Evolutionary conservation across 2,888 invertebrate genomes (phyloP).

Genomic region (Antheraea assamensis): DNA sequence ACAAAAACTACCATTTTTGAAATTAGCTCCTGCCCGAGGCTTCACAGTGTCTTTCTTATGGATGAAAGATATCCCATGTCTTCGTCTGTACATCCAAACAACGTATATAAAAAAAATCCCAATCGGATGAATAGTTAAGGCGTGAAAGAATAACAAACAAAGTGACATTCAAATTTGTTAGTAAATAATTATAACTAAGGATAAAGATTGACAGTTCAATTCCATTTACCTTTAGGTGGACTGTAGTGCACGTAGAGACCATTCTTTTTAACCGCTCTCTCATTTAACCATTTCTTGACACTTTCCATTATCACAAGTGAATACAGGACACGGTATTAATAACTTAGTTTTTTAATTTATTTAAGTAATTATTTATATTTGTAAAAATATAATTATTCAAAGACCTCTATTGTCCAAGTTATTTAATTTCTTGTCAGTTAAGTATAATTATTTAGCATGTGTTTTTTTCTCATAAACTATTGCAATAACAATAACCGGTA

Average conservation of each 20-base stretch:
- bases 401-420: background rate
- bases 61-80: too few relatives aligned
- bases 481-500: background rate
- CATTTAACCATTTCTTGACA: constrained; percentile 60
- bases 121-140: too few relatives aligned
- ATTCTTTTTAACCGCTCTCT: constrained; percentile 61
- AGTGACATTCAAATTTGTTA: too few relatives aligned
- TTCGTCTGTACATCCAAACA: too few relatives aligned
- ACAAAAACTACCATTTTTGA: too few relatives aligned
- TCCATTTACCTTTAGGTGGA: constrained; percentile 83
- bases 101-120: too few relatives aligned
- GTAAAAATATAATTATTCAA: background rate
- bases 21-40: too few relatives aligned
- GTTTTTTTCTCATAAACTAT: background rate
- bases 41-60: too few relatives aligned
- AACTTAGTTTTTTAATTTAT: background rate
- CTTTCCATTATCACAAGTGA: constrained; percentile 54
- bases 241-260: constrained; percentile 85
- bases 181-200: too few relatives aligned
- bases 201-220: background rate
- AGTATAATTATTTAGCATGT: background rate
- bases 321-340: background rate
- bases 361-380: background rate
- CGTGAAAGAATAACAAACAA: too few relatives aligned
- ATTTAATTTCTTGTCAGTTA: background rate